Percentiles rank a stretch among this genome's conserved stretches.
These are phyloP conservation scores for Aproaerema taeniolella DNA, from an alignment of 2,888 invertebrate species.

Conservation along the genomic window DNA sequence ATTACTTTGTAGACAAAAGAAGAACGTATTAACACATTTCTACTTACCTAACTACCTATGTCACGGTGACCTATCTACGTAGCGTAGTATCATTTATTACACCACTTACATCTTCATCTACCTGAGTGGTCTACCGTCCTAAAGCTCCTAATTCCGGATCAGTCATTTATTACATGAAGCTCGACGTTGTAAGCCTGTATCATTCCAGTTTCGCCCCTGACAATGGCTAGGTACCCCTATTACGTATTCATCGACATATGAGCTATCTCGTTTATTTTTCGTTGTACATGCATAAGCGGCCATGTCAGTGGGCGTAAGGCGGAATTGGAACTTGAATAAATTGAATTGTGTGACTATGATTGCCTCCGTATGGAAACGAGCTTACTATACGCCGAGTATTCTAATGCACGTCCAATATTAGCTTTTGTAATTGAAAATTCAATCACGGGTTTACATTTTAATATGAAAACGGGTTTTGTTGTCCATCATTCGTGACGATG, in stretches of 20 bases:
- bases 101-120: slow-evolving; percentile 5
- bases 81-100: neutral
- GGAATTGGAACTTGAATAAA: slow-evolving; percentile 60
- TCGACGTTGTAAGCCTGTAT: slow-evolving; percentile 6
- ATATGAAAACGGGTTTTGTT: slow-evolving; percentile 6
- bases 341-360: slow-evolving; percentile 59
- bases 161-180: slow-evolving; percentile 4
- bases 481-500: slow-evolving; percentile 6
- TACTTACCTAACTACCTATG: too few species aligned
- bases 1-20: too few species aligned
- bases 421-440: slow-evolving; percentile 37
- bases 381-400: slow-evolving; percentile 29
- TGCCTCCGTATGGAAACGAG: slow-evolving; percentile 49
- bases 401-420: slow-evolving; percentile 37
- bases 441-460: slow-evolving; percentile 8
- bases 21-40: too few species aligned
- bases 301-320: slow-evolving; percentile 48
- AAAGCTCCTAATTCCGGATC: slow-evolving; percentile 7
- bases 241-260: slow-evolving; percentile 49
- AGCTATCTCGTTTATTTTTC: slow-evolving; percentile 52
- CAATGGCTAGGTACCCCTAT: slow-evolving; percentile 19
- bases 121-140: slow-evolving; percentile 9
- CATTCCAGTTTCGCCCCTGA: slow-evolving; percentile 17
- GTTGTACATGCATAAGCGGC: slow-evolving; percentile 45
- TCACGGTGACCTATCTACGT: neutral